A percentile compares a stretch with the other conserved stretches of the same genome.
These are phyloP conservation scores for Pseudolaguvia tuberculata DNA, from an alignment of 2,113 vertebrate species.

Conservation along the genomic window DNA sequence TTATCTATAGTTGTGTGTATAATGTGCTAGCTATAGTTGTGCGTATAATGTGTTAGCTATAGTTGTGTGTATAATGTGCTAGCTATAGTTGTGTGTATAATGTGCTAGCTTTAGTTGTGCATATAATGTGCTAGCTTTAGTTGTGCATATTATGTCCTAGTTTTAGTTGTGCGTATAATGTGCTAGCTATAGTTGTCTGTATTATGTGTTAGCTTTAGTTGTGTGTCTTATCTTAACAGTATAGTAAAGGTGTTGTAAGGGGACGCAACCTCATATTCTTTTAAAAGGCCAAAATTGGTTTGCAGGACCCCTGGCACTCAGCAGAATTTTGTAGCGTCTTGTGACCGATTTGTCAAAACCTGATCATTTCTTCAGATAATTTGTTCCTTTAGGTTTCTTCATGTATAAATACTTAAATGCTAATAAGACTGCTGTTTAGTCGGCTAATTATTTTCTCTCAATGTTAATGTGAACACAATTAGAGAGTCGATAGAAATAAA, in stretches of 20 bases:
- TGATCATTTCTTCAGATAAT: background rate
- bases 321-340: too few species aligned
- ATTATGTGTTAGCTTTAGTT: background rate
- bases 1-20: background rate
- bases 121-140: background rate
- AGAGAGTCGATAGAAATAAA: conserved; percentile 13
- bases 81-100: background rate
- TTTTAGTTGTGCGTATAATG: background rate
- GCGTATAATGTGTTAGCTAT: background rate
- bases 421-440: conserved; percentile 7
- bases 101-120: background rate
- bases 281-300: too few species aligned
- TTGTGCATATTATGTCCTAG: background rate
- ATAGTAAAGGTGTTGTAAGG: too few species aligned
- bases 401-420: background rate
- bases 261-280: too few species aligned
- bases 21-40: background rate
- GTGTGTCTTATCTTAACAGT: background rate
- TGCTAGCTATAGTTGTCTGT: background rate
- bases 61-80: background rate
- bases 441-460: conserved; percentile 18
- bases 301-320: background rate
- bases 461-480: conserved; percentile 27
- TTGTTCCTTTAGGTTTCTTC: background rate
- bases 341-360: background rate